Evolutionary conservation across 1,140 invertebrate species (phyloP), one percentile per base, ranked within the genome.

Genomic region (Halictus rubicundus): DNA sequence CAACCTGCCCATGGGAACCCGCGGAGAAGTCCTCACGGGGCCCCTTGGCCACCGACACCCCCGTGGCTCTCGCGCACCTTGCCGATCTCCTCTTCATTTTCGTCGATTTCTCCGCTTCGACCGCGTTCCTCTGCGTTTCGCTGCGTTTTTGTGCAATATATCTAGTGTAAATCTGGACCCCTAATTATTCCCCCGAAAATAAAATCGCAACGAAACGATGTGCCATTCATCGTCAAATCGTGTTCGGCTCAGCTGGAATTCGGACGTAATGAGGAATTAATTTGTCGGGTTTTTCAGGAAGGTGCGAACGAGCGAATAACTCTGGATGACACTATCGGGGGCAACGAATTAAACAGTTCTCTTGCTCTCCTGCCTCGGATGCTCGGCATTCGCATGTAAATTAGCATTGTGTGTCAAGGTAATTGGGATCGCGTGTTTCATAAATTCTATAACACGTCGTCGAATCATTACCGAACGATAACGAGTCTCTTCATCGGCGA

Each of bases 1-100:
- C 82, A 87, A 87, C 85, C 85, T 84, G 85, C 60, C 74, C 79
- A 87, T 87, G 86, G 85, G 86, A 87, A 87, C 82, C 82, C 72
- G 82, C 63, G 75, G 85, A 69, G 85, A 81, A 70, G 57, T 65
- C 78, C 65, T 82, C 60, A 59, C 68, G 68, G 64, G 7, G 32
- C 32, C 39, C 12, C 63, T 16, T 42, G 25, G 39, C 60, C 57
- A 80, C 27, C 14, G 32, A 76, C 75, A 65, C 59, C 68, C 68
- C 75, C 79, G 70, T 85, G 72, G 70, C 49, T 83, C 42, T n/a
- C 32, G 61, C 68, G 63, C 68, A 23, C 70, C 80, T 85, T 69
- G 83, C 83, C 80, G 49, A 68, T 80, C 78, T 37, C 46, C 27
- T 42, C 52, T 59, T 42, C 54, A 37, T 37, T 25, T 69, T 37